Percentiles rank a stretch among this genome's conserved stretches.
These are phyloP conservation scores for Galaxea fascicularis DNA, from an alignment of 92 coral and sea anemone species.

Conservation along the genomic window DNA sequence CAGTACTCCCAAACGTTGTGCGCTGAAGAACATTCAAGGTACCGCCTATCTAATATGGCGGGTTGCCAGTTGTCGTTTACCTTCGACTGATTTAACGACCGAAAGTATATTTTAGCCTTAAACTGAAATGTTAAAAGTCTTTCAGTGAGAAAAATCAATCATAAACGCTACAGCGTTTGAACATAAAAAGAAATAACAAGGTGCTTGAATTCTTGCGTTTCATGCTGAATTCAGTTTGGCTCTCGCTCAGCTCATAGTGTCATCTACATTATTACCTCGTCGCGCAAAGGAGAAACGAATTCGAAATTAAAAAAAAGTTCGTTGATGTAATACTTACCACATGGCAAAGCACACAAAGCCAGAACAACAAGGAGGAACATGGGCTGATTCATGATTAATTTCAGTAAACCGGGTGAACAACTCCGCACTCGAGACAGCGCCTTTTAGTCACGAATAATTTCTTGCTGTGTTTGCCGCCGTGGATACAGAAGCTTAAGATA, in stretches of 20 bases:
- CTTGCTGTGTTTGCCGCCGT: not conserved
- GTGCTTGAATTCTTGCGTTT: too few species aligned
- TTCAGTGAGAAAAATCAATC: too few species aligned
- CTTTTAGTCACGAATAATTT: not conserved
- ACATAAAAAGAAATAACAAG: too few species aligned
- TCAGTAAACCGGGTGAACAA: not conserved
- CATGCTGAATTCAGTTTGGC: too few species aligned
- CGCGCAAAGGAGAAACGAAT: not conserved
- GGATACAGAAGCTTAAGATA: not conserved
- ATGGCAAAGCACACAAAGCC: slow-evolving; percentile 2
- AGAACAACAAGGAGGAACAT: not conserved
- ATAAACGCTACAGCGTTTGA: too few species aligned
- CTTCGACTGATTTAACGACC: too few species aligned
- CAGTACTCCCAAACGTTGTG: too few species aligned
- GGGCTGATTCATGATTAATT: not conserved
- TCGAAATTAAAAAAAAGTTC: not conserved
- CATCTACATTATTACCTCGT: not conserved
- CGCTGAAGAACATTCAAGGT: too few species aligned
- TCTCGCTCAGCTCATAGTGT: not conserved
- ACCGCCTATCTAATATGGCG: too few species aligned
- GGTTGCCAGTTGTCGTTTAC: too few species aligned
- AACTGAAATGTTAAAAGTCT: too few species aligned
- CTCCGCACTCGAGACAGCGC: not conserved
- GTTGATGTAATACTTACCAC: not conserved
- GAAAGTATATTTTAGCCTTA: too few species aligned